Percentiles rank a stretch among this genome's conserved stretches.
These are phyloP conservation scores for Drosophila yakuba DNA, from an alignment of 1,140 invertebrate genomes.

Conservation along the genomic window DNA sequence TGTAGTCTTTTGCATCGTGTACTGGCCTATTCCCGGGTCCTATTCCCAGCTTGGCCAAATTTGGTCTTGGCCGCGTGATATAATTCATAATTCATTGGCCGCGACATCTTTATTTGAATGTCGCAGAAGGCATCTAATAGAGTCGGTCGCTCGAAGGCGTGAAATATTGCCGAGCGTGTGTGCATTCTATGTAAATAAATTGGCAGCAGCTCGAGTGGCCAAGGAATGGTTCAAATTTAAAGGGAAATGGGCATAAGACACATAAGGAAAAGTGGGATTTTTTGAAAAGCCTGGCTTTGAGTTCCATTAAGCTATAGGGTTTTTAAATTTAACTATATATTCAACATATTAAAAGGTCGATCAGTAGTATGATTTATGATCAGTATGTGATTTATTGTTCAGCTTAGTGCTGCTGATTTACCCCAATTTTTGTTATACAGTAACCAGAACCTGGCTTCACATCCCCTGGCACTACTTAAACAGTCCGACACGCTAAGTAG, in stretches of 20 bases:
- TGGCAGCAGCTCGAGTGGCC: not conserved
- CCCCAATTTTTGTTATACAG: not conserved
- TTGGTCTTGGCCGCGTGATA: constrained; percentile 75
- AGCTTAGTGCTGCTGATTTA: not conserved
- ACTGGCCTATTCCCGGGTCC: constrained; percentile 24
- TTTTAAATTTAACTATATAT: too few species aligned
- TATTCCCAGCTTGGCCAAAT: constrained; percentile 53
- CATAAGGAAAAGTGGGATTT: not conserved
- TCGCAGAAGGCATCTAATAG: constrained; percentile 53
- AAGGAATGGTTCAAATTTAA: not conserved
- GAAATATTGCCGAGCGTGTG: constrained; percentile 36
- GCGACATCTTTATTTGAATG: constrained; percentile 80
- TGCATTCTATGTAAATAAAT: constrained; percentile 42
- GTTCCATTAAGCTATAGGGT: too few species aligned
- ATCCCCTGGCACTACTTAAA: constrained; percentile 15
- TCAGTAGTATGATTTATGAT: not conserved
- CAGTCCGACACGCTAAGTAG: constrained; percentile 49
- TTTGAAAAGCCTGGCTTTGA: not conserved
- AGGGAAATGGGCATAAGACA: not conserved
- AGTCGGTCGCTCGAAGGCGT: constrained; percentile 39
- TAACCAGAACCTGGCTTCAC: not conserved
- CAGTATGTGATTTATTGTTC: not conserved
- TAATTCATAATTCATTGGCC: constrained; percentile 82
- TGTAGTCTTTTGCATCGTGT: constrained; percentile 35
- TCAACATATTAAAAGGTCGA: not conserved